Conservation (phyloP, 2,113 vertebrate species). For the Hemicordylus capensis region DNA sequence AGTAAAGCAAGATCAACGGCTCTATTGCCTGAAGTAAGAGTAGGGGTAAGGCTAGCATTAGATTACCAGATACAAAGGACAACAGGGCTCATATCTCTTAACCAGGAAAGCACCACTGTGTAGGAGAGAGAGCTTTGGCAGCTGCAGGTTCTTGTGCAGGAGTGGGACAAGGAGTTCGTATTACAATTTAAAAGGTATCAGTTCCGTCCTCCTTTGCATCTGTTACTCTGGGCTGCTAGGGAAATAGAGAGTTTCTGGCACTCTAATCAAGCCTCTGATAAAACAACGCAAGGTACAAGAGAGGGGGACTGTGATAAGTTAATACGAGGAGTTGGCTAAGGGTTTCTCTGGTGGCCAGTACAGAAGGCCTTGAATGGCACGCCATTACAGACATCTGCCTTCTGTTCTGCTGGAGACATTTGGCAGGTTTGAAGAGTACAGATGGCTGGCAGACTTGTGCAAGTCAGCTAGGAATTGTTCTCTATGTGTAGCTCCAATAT, state of each 20-base stretch:
- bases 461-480: conserved; percentile 1
- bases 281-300: background rate
- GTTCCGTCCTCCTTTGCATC: background rate
- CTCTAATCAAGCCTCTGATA: background rate
- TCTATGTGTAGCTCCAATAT: background rate
- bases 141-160: background rate
- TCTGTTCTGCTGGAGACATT: background rate
- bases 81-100: background rate
- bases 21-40: background rate
- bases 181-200: background rate
- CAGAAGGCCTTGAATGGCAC: background rate
- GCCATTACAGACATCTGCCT: conserved; percentile 4
- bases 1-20: too few species aligned
- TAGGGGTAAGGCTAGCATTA: background rate
- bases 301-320: background rate
- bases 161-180: background rate
- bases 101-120: background rate
- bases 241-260: background rate
- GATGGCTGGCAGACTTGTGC: background rate
- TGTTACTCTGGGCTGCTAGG: background rate
- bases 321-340: background rate
- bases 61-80: background rate
- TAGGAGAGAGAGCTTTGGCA: background rate
- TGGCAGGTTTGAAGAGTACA: background rate
- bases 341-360: background rate